Base-by-base conservation (phyloP, 2,113 vertebrate species). In the Calidris pugnax region DNA sequence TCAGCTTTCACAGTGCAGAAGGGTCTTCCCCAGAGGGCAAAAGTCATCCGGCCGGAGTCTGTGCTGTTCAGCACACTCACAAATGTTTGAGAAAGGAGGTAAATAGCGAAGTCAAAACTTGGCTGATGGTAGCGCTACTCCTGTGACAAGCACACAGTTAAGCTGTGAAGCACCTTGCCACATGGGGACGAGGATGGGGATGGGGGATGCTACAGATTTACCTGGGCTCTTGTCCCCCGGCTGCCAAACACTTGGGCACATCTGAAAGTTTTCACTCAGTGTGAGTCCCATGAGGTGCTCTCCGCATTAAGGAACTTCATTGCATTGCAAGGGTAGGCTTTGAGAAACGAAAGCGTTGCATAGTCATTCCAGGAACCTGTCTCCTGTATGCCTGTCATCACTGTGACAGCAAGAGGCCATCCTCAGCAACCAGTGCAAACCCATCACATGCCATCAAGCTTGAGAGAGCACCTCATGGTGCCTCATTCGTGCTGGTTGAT, bases 171-270 rank as follows among this genome's bases (percentile, higher is more conserved):
- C 32, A 20, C 51, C 28, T 82, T 64, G 39, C 41, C 43, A 19
- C 26, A n/a, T n/a, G n/a, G n/a, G n/a, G n/a, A n/a, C n/a, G n/a
- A 51, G 62, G 12, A 30, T 55, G 26, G 5, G 39, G 6, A 9
- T 8, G 35, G 6, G 11, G 17, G 39, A 5, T 51, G 10, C n/a
- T 87, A 5, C 77, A 48, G 53, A 33, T 39, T 57, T 17, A 14
- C 35, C 3, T 6, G 12, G 6, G 3, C 28, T 39, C 33, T n/a
- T 53, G 6, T 30, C 11, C 9, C 23, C 21, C 3, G 0, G 37
- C 71, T 85, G 80, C 39, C 71, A 69, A 79, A 87, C 6, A 2
- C 47, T 37, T 63, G n/a, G 17, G 16, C 39, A 28, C 28, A 48
- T 28, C 50, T 83, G 67, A 33, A 83, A 57, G 26, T 71, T 62